A percentile compares a stretch with the other conserved stretches of the same genome.
Evolutionary conservation across 2,888 invertebrate genomes (phyloP).

Genomic region (Gari tellinella): DNA sequence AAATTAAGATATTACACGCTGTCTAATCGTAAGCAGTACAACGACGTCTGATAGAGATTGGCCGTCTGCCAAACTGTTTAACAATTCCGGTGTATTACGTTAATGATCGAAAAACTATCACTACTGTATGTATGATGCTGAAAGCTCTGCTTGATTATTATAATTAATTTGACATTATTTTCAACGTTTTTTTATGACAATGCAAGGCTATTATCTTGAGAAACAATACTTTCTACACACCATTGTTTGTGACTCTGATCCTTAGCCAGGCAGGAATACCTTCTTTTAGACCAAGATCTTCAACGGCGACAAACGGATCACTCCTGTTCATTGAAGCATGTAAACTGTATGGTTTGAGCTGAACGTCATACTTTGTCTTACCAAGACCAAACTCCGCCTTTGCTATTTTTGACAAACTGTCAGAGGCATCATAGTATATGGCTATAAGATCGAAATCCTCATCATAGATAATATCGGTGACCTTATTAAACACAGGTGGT

Average conservation of each 20-base stretch:
- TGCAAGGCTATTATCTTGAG: too few relatives aligned
- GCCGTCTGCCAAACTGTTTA: too few relatives aligned
- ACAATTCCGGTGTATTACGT: too few relatives aligned
- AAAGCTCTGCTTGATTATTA: too few relatives aligned
- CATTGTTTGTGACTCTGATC: constrained; percentile 69
- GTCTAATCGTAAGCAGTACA: too few relatives aligned
- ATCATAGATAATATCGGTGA: constrained; percentile 69
- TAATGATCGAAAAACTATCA: too few relatives aligned
- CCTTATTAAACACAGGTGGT: constrained; percentile 62
- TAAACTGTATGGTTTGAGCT: constrained; percentile 60
- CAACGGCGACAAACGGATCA: constrained; percentile 63
- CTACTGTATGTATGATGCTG: too few relatives aligned
- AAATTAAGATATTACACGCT: too few relatives aligned
- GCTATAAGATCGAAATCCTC: constrained; percentile 71
- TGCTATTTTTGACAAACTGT: constrained; percentile 61
- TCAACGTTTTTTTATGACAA: too few relatives aligned
- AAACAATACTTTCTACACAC: constrained; percentile 37
- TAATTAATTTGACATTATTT: too few relatives aligned
- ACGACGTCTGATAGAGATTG: too few relatives aligned
- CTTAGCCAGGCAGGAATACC: constrained; percentile 74
- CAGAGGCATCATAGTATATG: constrained; percentile 66
- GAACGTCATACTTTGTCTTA: constrained; percentile 69
- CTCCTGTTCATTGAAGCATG: constrained; percentile 57
- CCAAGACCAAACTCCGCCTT: constrained; percentile 73
- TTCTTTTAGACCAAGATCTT: constrained; percentile 67